Base-by-base conservation (phyloP, 2,113 vertebrate genomes). In the Mesembrinibis cayennensis region DNA sequence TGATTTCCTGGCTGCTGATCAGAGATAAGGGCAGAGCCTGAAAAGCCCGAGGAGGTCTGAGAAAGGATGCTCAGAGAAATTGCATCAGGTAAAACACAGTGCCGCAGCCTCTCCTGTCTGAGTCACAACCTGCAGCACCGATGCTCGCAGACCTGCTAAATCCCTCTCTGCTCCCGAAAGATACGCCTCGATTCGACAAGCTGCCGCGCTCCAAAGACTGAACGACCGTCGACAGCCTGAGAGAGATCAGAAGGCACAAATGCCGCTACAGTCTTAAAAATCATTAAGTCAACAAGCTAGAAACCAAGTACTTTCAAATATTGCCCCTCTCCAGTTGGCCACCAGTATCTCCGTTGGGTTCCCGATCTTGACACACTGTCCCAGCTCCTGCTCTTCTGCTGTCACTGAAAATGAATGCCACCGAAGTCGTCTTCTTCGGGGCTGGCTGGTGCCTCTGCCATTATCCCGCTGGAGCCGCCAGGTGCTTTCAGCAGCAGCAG, bases 371-470 rank as follows among this genome's bases (percentile, higher is more conserved):
- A 44, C 17, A 38, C 4, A 0, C 23, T 25, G 19, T 36, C 47
- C 49, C 63, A 82, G 10, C 32, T 56, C 47, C 63, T 52, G 49
- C 29, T 63, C 19, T 61, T 86, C 38, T 19, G 67, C 34, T 79
- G 26, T 19, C 40, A 11, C 32, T 1, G 1, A 36, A 29, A 45
- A 12, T 0, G 2, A 56, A 47, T 6, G 21, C 9, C 53, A 78
- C 11, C 1, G 0, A 44, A 47, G 42, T 2, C 1, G 0, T 13
- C 32, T 42, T 65, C 16, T 44, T 5, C 1, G 4, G 29, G 70
- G 44, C 34, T n/a, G 25, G 56, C 13, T 38, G 50, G 5, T 56
- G 45, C 23, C 50, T 55, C 61, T 50, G 62, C 44, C 70, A 23
- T 23, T 10, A 36, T 15, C 29, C 15, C 1, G 0, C 36, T 22